These are phyloP conservation scores for Nesidiocoris tenuis DNA, from an alignment of 2,888 invertebrate genomes.

Conservation along the genomic window DNA sequence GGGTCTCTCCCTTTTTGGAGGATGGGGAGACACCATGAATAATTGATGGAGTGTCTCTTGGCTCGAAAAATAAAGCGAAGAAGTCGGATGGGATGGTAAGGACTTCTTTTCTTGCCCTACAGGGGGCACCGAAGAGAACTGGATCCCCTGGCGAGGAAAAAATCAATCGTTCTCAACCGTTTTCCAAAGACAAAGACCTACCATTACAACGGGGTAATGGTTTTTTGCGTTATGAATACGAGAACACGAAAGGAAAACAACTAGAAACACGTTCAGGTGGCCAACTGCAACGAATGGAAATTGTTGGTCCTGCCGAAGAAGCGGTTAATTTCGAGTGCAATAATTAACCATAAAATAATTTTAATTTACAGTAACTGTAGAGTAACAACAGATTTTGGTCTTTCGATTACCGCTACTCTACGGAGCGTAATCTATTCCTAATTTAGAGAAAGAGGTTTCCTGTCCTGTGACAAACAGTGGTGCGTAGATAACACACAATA, in stretches of 20 bases:
- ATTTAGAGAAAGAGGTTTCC: no score
- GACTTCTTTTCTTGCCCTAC: neutral
- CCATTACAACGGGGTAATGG: neutral
- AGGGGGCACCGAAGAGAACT: neutral
- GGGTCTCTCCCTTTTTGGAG: slow-evolving; percentile 1
- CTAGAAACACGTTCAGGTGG: no score
- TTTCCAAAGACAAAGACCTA: neutral
- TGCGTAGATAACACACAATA: no score
- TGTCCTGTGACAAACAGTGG: no score
- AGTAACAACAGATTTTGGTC: no score
- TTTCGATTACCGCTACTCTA: no score
- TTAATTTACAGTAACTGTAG: no score
- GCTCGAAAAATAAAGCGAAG: slow-evolving; percentile 11
- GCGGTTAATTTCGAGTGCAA: no score
- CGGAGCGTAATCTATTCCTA: no score
- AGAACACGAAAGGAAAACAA: no score
- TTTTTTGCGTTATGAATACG: neutral
- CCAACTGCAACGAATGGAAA: neutral
- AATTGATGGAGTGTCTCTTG: slow-evolving; percentile 39
- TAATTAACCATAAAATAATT: no score
- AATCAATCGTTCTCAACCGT: neutral
- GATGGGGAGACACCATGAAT: slow-evolving; percentile 25
- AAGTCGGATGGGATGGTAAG: neutral
- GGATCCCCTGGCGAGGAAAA: neutral
- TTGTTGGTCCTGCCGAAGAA: no score